Conservation (phyloP, 2,797 vertebrate genomes). For the Adelosebastes latens region DNA sequence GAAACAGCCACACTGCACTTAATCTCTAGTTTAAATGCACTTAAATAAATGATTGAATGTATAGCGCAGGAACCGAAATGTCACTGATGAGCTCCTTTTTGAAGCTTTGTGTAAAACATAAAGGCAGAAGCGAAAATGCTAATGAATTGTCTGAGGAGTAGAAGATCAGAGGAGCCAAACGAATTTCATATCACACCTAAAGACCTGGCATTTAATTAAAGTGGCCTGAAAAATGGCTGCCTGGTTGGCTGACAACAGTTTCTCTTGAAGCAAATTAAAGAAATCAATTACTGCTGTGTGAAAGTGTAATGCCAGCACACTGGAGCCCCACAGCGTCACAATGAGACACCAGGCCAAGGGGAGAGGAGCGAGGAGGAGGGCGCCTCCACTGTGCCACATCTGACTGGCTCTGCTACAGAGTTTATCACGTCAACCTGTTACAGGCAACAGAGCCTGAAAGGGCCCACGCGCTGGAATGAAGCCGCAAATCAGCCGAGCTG, state of each 20-base stretch:
- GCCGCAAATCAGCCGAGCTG: conserved; percentile 70
- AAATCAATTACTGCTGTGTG: conserved; percentile 80
- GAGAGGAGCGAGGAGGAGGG: conserved; percentile 47
- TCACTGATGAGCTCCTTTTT: conserved; percentile 73
- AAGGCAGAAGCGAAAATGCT: conserved; percentile 74
- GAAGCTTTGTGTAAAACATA: conserved; percentile 76
- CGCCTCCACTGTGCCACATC: conserved; percentile 58
- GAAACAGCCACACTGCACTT: conserved; percentile 71
- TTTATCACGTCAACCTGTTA: conserved; percentile 74
- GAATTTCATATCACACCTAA: conserved; percentile 83
- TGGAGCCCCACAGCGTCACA: conserved; percentile 64
- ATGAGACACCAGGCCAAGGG: conserved; percentile 58
- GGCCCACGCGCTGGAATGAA: conserved; percentile 74
- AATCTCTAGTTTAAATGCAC: conserved; percentile 73
- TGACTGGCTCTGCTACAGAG: conserved; percentile 68
- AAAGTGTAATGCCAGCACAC: conserved; percentile 67
- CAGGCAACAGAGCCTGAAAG: conserved; percentile 68
- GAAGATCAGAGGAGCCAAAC: conserved; percentile 80
- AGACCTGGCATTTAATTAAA: conserved; percentile 84
- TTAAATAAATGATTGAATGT: conserved; percentile 75
- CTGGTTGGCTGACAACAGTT: conserved; percentile 78
- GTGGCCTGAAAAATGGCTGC: conserved; percentile 79
- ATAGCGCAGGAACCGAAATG: conserved; percentile 64
- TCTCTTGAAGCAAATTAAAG: conserved; percentile 82
- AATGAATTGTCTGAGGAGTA: conserved; percentile 79